phyloP scores from a whole-genome alignment of 1,140 invertebrate genomes.

The Trachymyrmex cornetzi region DNA sequence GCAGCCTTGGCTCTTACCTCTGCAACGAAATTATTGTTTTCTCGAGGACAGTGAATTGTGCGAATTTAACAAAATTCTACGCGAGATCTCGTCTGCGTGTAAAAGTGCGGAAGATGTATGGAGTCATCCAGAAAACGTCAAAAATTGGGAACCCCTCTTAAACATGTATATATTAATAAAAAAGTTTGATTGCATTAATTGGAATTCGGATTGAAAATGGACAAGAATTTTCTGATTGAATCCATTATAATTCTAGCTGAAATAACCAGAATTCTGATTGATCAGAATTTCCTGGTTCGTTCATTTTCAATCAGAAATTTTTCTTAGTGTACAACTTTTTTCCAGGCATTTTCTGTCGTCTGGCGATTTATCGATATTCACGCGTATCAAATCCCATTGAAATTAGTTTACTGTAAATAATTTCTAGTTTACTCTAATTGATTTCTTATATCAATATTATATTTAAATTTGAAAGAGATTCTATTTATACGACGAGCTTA shows the following conservation, averaged over 20 bases:
- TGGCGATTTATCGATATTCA: neutral
- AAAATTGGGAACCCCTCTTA: neutral
- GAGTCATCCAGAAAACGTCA: neutral
- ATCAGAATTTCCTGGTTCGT: too few species aligned
- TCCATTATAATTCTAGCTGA: too few species aligned
- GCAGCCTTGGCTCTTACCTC: constrained; percentile 21
- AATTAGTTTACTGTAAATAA: neutral
- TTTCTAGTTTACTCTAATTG: neutral
- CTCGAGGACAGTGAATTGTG: too few species aligned
- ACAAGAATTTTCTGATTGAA: too few species aligned
- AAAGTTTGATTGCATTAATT: too few species aligned
- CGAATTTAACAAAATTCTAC: neutral
- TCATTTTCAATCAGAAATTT: too few species aligned
- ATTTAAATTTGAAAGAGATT: neutral
- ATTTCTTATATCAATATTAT: neutral
- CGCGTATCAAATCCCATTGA: too few species aligned
- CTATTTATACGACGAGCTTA: neutral
- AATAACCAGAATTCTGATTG: too few species aligned
- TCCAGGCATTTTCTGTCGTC: too few species aligned
- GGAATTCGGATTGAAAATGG: too few species aligned
- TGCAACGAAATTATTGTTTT: constrained; percentile 15
- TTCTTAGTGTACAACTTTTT: too few species aligned
- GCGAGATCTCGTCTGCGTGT: neutral
- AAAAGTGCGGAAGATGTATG: neutral
- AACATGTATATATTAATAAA: too few species aligned